Base-by-base conservation (phyloP, 2,113 vertebrate genomes). In the Ellobius talpinus region DNA sequence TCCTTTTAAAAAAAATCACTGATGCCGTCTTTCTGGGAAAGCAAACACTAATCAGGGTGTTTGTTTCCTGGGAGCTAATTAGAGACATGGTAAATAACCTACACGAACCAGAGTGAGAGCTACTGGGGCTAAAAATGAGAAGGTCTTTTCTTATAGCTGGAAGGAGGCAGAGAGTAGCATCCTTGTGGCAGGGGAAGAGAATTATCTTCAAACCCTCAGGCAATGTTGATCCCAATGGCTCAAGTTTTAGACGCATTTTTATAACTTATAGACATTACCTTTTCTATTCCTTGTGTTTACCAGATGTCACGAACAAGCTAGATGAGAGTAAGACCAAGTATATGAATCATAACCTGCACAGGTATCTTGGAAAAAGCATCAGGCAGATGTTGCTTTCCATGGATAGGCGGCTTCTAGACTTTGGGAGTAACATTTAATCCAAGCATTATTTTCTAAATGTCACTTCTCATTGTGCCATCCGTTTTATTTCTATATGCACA, bases 361-460 rank as follows among this genome's bases (percentile, higher is more conserved):
- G 24, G 42, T 1, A 47, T 50, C 66, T 91, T 23, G 7, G 68
- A 47, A 81, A 87, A 95, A 92, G 86, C 12, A 76, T 65, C 70
- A 65, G 29, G 79, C 14, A 88, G 31, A 82, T 97, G 85, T 66
- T 91, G 90, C 29, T 82, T 50, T 92, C 52, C 45, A 5, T 33
- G 13, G 17, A 33, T 36, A 77, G 81, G 23, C 72, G 29, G 88
- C 70, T 94, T 95, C 66, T 63, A n/a, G 68, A 91, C 65, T 95
- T 55, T 4, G n/a, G 84, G 26, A 96, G 73, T 92, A 89, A 55
- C 81, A 50, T 95, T 74, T 86, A 86, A 90, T 42, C 66, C 45
- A 39, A 74, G 45, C 36, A 87, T 90, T 79, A 79, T 94, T 93
- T 95, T 97, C 61, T 88, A 96, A 97, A 94, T 96, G 96, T 95